Evolutionary conservation across 2,888 invertebrate genomes (phyloP).

Genomic region (Acronicta psi): DNA sequence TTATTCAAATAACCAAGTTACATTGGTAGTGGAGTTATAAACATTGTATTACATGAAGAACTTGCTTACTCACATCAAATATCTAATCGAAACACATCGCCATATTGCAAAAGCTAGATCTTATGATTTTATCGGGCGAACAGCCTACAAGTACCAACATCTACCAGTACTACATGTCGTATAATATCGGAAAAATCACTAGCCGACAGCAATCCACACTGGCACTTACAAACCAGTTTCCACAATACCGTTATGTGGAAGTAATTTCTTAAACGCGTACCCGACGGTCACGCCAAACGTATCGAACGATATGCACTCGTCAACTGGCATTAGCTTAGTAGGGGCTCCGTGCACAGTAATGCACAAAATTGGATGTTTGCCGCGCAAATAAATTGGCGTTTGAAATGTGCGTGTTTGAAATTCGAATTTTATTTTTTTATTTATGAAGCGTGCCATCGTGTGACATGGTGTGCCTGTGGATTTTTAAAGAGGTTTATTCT

Average conservation of each 20-base stretch:
- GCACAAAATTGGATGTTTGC: conserved; percentile 20
- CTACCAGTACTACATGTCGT: conserved; percentile 48
- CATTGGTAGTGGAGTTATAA: conserved; percentile 19
- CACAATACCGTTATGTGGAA: conserved; percentile 80
- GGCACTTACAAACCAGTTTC: conserved; percentile 79
- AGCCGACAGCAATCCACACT: conserved; percentile 60
- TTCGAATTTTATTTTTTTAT: conserved; percentile 20
- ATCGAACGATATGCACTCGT: conserved; percentile 60
- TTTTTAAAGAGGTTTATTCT: conserved; percentile 5
- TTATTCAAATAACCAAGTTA: conserved; percentile 16
- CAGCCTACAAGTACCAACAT: conserved; percentile 28
- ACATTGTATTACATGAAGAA: conserved; percentile 16
- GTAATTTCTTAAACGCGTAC: conserved; percentile 80
- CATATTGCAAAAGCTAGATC: conserved; percentile 35
- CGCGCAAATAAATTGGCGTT: conserved; percentile 21
- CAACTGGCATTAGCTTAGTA: conserved; percentile 50
- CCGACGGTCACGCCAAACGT: conserved; percentile 72
- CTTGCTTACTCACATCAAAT: conserved; percentile 34
- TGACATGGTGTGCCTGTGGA: not conserved
- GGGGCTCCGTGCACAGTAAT: conserved; percentile 16
- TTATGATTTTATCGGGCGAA: conserved; percentile 46
- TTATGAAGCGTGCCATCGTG: not conserved
- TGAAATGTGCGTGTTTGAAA: conserved; percentile 19
- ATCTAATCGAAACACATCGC: conserved; percentile 31
- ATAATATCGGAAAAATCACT: conserved; percentile 76